Evolutionary conservation across 2,113 vertebrate species (phyloP), one percentile per base, ranked within the genome.

Genomic region (Gymnogyps californianus): DNA sequence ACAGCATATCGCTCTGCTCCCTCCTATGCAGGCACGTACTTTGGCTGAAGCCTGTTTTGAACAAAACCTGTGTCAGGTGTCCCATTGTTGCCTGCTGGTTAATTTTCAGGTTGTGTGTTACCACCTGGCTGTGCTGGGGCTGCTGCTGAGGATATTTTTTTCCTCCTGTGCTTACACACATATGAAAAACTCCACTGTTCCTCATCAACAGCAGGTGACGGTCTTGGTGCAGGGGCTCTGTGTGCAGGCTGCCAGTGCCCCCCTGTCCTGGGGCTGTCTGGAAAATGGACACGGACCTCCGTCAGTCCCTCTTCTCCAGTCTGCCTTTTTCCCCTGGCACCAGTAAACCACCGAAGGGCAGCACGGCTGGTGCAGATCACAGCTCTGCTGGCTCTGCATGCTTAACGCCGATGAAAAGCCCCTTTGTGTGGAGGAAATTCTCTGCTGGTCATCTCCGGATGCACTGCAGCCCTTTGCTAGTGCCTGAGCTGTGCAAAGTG

Each of bases 281-380:
- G n/a, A 69, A 77, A 87, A 90, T 0, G 0, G 58, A 25, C 36
- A 38, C 0, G 0, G 40, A 78, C 16, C 10, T 78, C 32, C 78
- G 34, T 29, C 38, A 19, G 26, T 59, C n/a, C 54, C n/a, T 62
- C 52, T 47, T 78, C 31, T 77, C 29, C n/a, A 47, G 44, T 32
- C 46, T 81, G 29, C 15, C 57, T 66, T 88, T 67, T 83, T 38
- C 8, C 20, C 21, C 42, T n/a, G 22, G 44, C 32, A 42, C 31
- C 4, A 1, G 22, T 29, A 83, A 75, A 61, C 7, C 25, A n/a
- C 32, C 4, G 4, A 36, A 70, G 36, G 28, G 59, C 59, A 81
- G 64, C 25, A 29, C 0, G 1, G 42, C 36, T 47, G 40, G 49
- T 69, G 18, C 38, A 55, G 52, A n/a, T 28, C n/a, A 36, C 22